Evolutionary conservation across 2,113 vertebrate species (phyloP), one percentile per base, ranked within the genome.

Genomic region (Equus przewalskii): DNA sequence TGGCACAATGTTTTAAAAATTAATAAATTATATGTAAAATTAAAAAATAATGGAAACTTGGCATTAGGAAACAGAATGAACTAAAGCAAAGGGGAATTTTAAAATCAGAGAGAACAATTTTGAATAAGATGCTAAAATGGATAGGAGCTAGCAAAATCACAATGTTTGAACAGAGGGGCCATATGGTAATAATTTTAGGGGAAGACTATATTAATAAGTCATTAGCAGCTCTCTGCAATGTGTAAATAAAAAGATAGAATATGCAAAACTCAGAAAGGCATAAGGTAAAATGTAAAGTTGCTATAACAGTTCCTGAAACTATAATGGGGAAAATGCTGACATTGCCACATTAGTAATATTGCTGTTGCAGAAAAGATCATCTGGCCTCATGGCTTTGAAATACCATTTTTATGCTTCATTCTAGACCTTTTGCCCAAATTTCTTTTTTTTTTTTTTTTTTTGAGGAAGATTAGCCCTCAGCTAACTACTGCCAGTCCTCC

Each of bases 1-100:
- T 75, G 4, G 36, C 16, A 54, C 49, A 16, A 49, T 44, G 9
- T 30, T 84, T 89, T 56, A 33, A 91, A 89, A 58, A 30, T 67
- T 87, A 85, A 91, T 70, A 95, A 75, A 84, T 93, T 81, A 85
- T 13, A 14, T 26, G 16, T 13, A 78, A 73, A 96, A 88, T 67
- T 24, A 3, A 62, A 67, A 89, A 80, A 73, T 69, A 83, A 28
- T 51, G 15, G 13, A 4, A 81, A 60, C 5, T 36, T 56, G 1
- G 4, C 36, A 15, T 67, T 69, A 64, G 30, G 36, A 85, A 81
- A 51, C 64, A 86, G 41, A 90, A 93, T 6, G 1, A 91, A 91
- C 12, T 86, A 95, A 10, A 72, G 65, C 18, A 44, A 86, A 86
- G 41, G 1, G 9, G 16, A 65, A 8, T 81, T 64, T 49, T 82